phyloP scores from a whole-genome alignment of 1,140 invertebrate species.

The Ceratina japonica region DNA sequence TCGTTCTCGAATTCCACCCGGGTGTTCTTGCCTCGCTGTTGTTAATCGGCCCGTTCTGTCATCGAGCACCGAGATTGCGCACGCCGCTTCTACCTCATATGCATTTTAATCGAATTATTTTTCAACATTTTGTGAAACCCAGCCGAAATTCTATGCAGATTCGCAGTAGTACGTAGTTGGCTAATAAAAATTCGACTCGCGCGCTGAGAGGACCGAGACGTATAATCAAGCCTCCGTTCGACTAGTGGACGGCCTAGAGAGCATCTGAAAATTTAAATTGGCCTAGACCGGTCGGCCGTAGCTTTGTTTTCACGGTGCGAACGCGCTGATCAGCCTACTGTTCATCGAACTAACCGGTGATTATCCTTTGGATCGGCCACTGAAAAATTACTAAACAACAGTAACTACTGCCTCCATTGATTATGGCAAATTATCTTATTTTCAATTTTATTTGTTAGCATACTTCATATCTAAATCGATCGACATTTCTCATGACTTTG shows the following conservation, averaged over 20 bases:
- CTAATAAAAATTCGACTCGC: constrained; percentile 56
- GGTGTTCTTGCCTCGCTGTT: constrained; percentile 17
- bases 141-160: neutral
- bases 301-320: constrained; percentile 48
- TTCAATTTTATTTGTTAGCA: too few species aligned
- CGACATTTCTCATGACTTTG: too few species aligned
- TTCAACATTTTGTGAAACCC: constrained; percentile 42
- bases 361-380: constrained; percentile 71
- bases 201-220: constrained; percentile 58
- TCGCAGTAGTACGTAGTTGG: neutral
- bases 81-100: constrained; percentile 15
- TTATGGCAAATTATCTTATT: neutral
- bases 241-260: constrained; percentile 57
- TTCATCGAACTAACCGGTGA: constrained; percentile 65
- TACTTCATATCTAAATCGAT: too few species aligned
- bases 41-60: constrained; percentile 54
- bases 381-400: constrained; percentile 70
- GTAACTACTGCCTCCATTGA: neutral
- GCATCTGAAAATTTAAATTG: constrained; percentile 73
- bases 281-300: constrained; percentile 64
- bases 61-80: neutral
- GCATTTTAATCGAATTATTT: constrained; percentile 54
- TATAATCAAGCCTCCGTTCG: constrained; percentile 52
- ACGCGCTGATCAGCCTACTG: constrained; percentile 55
- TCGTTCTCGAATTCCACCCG: constrained; percentile 36